A percentile compares a stretch with the other conserved stretches of the same genome.
phyloP scores from a whole-genome alignment of 2,113 vertebrate genomes.

The Chamaea fasciata region DNA sequence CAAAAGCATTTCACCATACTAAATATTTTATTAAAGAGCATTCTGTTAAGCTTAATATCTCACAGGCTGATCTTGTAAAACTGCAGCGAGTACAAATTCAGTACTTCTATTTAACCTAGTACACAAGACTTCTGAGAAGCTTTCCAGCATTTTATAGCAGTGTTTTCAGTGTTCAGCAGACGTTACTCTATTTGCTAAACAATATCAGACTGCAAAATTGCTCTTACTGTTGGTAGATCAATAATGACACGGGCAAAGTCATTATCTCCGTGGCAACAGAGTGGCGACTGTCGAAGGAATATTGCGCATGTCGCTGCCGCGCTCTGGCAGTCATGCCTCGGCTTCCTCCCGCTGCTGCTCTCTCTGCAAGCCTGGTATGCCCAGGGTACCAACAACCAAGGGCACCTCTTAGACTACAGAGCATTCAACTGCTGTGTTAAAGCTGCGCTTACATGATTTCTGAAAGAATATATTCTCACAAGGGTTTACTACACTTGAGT shows the following conservation, averaged over 20 bases:
- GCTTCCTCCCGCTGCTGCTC: conserved; percentile 71
- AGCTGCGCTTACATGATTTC: rapidly evolving
- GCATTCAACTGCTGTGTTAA: background rate
- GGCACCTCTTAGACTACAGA: conserved; percentile 67
- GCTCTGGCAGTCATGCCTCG: conserved; percentile 70
- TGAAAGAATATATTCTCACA: background rate
- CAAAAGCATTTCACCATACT: background rate
- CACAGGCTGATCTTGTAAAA: background rate
- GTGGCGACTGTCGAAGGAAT: conserved; percentile 65
- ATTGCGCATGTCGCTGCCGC: conserved; percentile 67
- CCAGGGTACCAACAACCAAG: conserved; percentile 68
- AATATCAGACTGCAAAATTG: conserved; percentile 72
- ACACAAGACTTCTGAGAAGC: background rate
- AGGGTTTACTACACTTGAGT: background rate
- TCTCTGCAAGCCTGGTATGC: conserved; percentile 72
- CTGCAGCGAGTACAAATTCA: background rate
- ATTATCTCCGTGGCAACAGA: conserved; percentile 79
- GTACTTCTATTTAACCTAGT: background rate
- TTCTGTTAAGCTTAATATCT: background rate
- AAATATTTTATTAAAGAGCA: background rate
- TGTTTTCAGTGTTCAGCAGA: conserved; percentile 71
- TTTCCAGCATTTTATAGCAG: conserved; percentile 69
- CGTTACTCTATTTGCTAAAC: conserved; percentile 60
- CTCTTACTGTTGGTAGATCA: conserved; percentile 75
- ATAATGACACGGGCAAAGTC: conserved; percentile 69